phyloP scores from a whole-genome alignment of 2,797 vertebrate genomes.

The Amblyopsis hoosieri region DNA sequence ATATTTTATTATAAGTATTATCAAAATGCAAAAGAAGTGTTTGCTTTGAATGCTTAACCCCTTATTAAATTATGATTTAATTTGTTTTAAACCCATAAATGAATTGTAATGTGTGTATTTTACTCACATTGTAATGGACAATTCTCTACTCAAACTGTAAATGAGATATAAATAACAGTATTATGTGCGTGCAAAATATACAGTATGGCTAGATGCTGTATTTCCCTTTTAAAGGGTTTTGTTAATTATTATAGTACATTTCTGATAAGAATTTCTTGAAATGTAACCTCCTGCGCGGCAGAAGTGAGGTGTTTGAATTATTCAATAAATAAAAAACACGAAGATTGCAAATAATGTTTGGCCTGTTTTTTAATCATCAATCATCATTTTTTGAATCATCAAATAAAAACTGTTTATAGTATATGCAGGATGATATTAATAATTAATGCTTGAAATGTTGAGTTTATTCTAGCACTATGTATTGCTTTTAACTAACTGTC shows the following conservation, averaged over 20 bases:
- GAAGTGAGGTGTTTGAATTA: constrained; percentile 65
- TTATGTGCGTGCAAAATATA: constrained; percentile 67
- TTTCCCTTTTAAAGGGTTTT: constrained; percentile 66
- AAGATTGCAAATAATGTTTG: constrained; percentile 43
- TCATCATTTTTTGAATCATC: not conserved
- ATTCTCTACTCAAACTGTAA: constrained; percentile 68
- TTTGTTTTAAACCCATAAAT: constrained; percentile 40
- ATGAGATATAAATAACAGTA: constrained; percentile 74
- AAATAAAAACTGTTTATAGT: not conserved
- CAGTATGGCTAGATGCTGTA: constrained; percentile 65
- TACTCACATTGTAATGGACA: constrained; percentile 52
- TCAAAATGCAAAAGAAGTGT: constrained; percentile 48
- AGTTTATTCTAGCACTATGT: not conserved
- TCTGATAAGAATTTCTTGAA: constrained; percentile 67
- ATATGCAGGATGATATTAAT: not conserved
- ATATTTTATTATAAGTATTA: constrained; percentile 34
- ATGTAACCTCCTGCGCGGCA: constrained; percentile 55
- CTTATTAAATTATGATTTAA: constrained; percentile 48
- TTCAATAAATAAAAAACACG: constrained; percentile 56
- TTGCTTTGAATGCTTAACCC: constrained; percentile 62
- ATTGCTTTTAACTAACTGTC: not conserved
- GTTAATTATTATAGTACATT: constrained; percentile 73
- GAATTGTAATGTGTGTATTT: constrained; percentile 52
- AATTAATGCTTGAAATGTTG: too few species aligned
- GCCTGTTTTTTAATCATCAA: constrained; percentile 24